Base-by-base conservation (phyloP, 2,888 invertebrate genomes). In the Sphaeridia pumilis region DNA sequence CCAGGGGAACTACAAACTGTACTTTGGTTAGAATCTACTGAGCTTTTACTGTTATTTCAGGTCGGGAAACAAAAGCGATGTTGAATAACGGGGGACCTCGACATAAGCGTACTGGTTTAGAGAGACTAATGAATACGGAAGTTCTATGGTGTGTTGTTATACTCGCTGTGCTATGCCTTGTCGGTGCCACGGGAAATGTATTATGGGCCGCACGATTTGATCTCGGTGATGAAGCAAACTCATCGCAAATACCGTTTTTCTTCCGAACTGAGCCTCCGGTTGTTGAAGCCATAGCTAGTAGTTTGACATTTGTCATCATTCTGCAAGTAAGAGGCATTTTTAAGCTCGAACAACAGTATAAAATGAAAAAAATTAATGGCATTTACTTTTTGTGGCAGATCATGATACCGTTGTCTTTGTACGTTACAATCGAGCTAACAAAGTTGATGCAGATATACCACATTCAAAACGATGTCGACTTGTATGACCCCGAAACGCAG, bases 11-110 rank as follows among this genome's bases (percentile, higher is more conserved):
- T 3, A 14, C 44, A 21, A n/a, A 44, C 26, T 21, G 28, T 24
- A 46, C 41, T 52, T 45, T 20, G 34, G 34, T n/a, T 27, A 4
- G 26, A 44, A 31, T 34, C 20, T n/a, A 17, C 21, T 12, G 31
- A 14, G 35, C 31, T 24, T 24, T 27, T 22, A 22, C 44, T 24
- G 21, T 14, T 24, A 42, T 66, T 69, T 28, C 70, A 78, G 88
- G 95, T 54, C 90, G 90, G 71, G 95, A 97, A 75, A 94, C 94
- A 17, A 97, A 97, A 74, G 89, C 94, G 20, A 89, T 95, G 89
- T 78, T 95, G 58, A 97, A 95, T 73, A 95, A 94, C 72, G 88
- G 90, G 61, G 90, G 93, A 41, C 93, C 93, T 55, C 79, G 93
- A 43, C 89, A 86, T 73, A 95, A 93, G 73, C 80, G 92, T 65